Percentiles rank a stretch among this genome's conserved stretches.
phyloP scores from a whole-genome alignment of 1,140 invertebrate genomes.

The Scaptodrosophila lebanonensis region DNA sequence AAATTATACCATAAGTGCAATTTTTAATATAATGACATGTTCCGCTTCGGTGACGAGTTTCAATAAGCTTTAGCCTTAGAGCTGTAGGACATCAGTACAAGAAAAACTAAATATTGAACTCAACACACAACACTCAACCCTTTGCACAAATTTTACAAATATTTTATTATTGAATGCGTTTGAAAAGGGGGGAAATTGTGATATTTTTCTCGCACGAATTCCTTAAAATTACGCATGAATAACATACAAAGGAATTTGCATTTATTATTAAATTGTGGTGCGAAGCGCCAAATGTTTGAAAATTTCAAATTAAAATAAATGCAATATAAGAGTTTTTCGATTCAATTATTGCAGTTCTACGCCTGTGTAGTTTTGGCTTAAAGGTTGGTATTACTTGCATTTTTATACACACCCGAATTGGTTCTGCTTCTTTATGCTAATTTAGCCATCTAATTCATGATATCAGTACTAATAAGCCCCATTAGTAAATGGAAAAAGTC shows the following conservation, averaged over 20 bases:
- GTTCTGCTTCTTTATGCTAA: no score
- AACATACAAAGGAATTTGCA: constrained; percentile 38
- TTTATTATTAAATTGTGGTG: constrained; percentile 11
- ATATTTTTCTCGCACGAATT: constrained; percentile 57
- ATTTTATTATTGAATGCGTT: constrained; percentile 3
- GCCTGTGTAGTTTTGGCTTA: no score
- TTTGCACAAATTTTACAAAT: constrained; percentile 40
- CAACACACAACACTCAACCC: constrained; percentile 7
- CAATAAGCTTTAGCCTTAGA: no score
- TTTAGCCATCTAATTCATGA: no score
- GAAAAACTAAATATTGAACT: constrained; percentile 1
- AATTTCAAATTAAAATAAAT: not conserved
- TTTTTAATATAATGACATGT: no score
- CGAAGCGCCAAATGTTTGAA: not conserved
- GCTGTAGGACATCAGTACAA: constrained; percentile 44
- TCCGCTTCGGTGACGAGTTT: no score
- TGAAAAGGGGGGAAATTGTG: constrained; percentile 26
- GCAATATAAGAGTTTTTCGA: constrained; percentile 15
- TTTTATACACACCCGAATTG: no score
- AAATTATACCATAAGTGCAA: no score
- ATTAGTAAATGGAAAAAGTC: no score
- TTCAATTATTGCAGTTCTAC: no score
- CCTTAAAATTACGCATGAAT: constrained; percentile 24
- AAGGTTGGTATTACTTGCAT: no score
- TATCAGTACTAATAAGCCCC: no score